These are phyloP conservation scores for Xiphydria camelus DNA, from an alignment of 2,888 invertebrate genomes.

Conservation along the genomic window DNA sequence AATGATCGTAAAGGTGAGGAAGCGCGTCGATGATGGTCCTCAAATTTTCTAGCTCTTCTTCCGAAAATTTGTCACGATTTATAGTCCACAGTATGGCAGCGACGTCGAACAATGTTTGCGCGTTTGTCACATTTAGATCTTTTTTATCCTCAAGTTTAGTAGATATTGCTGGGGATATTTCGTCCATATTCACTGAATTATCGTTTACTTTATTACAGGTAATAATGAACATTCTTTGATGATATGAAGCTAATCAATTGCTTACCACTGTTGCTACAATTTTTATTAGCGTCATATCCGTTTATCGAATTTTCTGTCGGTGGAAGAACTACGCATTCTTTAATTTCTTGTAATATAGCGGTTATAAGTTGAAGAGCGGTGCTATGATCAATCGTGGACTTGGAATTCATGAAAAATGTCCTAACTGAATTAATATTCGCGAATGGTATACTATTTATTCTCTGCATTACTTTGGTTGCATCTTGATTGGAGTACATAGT, in stretches of 20 bases:
- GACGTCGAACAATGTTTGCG: slow-evolving; percentile 24
- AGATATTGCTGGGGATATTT: no score
- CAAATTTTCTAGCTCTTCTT: slow-evolving; percentile 1
- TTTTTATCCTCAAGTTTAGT: no score
- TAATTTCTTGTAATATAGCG: not conserved
- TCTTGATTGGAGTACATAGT: slow-evolving; percentile 18
- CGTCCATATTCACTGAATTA: no score
- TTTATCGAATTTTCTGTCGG: no score
- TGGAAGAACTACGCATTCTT: not conserved
- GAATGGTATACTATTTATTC: slow-evolving; percentile 23
- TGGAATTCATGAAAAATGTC: slow-evolving; percentile 24
- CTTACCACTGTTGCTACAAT: no score
- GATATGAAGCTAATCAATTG: no score
- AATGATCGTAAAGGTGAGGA: not conserved
- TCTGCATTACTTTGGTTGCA: slow-evolving; percentile 9
- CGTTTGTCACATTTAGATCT: no score
- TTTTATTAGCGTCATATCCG: no score
- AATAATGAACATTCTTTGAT: no score
- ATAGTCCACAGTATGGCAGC: slow-evolving; percentile 22
- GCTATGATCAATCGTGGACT: slow-evolving; percentile 19
- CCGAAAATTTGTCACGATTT: slow-evolving; percentile 6
- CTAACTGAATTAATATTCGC: slow-evolving; percentile 27
- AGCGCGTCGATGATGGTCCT: not conserved
- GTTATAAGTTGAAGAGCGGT: slow-evolving; percentile 19
- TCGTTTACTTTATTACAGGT: no score